Evolutionary conservation across 2,797 vertebrate genomes (phyloP).

Genomic region (Otolemur crassicaudatus): DNA sequence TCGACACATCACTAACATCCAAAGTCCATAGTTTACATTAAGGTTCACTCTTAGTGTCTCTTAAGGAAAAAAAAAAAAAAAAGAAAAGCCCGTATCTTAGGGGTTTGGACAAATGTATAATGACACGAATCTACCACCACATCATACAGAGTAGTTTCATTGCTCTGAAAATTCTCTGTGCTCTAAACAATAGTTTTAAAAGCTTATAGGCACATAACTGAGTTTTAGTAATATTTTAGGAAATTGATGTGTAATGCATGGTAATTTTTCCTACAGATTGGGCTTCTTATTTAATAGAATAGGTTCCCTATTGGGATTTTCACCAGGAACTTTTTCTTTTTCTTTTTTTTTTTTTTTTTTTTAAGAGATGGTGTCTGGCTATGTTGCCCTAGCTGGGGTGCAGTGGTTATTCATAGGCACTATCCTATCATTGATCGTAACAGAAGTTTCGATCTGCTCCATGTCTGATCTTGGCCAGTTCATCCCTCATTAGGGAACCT

Average conservation of each 20-base stretch:
- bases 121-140: background rate
- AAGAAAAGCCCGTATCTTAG: background rate
- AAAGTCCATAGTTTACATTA: background rate
- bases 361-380: background rate
- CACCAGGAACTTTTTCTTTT: slow-evolving; percentile 25
- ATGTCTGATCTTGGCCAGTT: too few relatives aligned
- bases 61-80: too few relatives aligned
- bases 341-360: background rate
- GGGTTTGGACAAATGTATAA: background rate
- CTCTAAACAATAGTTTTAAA: background rate
- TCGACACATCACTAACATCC: background rate
- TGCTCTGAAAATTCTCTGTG: background rate
- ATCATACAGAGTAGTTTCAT: background rate
- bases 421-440: too few relatives aligned
- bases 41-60: background rate
- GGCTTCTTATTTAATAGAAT: slow-evolving; percentile 46
- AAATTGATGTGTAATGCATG: slow-evolving; percentile 21
- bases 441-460: too few relatives aligned
- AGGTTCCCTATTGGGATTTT: slow-evolving; percentile 57
- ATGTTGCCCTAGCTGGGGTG: background rate
- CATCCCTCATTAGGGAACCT: too few relatives aligned
- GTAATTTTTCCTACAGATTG: background rate
- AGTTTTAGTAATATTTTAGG: slow-evolving; percentile 47
- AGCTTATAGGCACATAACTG: background rate
- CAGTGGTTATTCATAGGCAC: too few relatives aligned